Base-by-base conservation (phyloP, 2,797 vertebrate species). In the Sebastes minor region DNA sequence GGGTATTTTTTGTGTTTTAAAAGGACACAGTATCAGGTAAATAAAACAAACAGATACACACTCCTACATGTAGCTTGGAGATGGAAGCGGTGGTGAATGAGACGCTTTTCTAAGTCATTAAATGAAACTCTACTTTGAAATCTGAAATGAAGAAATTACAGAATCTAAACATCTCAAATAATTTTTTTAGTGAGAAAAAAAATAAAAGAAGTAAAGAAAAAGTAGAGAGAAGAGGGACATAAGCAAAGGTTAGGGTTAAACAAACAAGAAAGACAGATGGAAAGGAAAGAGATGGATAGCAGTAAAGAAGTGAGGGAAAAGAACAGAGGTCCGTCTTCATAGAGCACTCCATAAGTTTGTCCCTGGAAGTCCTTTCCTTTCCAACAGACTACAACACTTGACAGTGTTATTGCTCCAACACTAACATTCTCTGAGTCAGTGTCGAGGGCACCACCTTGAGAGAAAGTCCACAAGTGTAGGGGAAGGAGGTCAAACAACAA, bases 331-430 rank as follows among this genome's bases (percentile, higher is more conserved):
- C 60, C 20, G 14, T 53, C 42, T 68, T 76, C 53, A 60, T 13
- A 38, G 16, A 75, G 62, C 8, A 65, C 20, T 63, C 23, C 2
- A 11, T 16, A n/a, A 42, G 52, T 69, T 85, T 64, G 46, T 86
- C 59, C 56, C 64, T 84, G 46, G 6, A 75, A 28, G 49, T 70
- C 66, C 42, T 71, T 81, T 71, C 22, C n/a, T 79, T 74, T 33
- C 49, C 27, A 80, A 80, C 12, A 81, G 53, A 72, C 14, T 22
- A 80, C 27, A 75, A 56, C 68, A 87, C 80, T 78, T 81, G 71
- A 74, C 28, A 74, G 30, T 25, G 59, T 84, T 77, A 71, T 59
- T 72, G 20, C 33, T 57, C 8, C 52, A 71, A 72, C 49, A 70
- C 52, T 72, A 74, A 79, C 57, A 62, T 79, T 67, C 55, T 55